Conservation (phyloP, 2,888 invertebrate species). For the Nomada goodeniana region DNA sequence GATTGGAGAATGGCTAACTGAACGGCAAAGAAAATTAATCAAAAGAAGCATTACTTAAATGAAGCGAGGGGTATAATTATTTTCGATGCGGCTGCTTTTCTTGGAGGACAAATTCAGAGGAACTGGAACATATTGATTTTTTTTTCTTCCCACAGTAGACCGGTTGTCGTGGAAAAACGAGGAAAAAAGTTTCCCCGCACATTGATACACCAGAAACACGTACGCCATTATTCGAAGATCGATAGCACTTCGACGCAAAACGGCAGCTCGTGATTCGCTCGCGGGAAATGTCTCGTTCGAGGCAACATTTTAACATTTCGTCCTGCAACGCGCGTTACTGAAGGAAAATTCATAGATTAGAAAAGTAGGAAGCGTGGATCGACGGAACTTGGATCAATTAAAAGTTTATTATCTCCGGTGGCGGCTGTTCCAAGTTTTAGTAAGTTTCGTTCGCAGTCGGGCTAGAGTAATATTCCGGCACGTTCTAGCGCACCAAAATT, state of each 20-base stretch:
- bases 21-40: background rate
- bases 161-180: background rate
- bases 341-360: background rate
- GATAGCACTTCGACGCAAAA: slow-evolving; percentile 14
- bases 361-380: background rate
- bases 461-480: background rate
- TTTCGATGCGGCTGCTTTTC: background rate
- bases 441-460: background rate
- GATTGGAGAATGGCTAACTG: background rate
- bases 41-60: background rate
- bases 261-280: background rate
- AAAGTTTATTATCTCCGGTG: slow-evolving; percentile 5
- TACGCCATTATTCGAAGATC: slow-evolving; percentile 20
- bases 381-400: slow-evolving; percentile 1
- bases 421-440: background rate
- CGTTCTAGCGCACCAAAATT: background rate
- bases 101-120: slow-evolving; percentile 6
- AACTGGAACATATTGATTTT: slow-evolving; percentile 6
- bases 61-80: background rate
- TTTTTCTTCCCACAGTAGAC: background rate
- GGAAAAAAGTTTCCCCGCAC: background rate
- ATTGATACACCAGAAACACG: slow-evolving; percentile 19
- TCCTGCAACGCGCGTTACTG: too few relatives aligned
- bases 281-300: background rate
- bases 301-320: background rate